Percentiles rank a stretch among this genome's conserved stretches.
Conservation (phyloP, 2,888 invertebrate species). For the Hartigia nigra region DNA sequence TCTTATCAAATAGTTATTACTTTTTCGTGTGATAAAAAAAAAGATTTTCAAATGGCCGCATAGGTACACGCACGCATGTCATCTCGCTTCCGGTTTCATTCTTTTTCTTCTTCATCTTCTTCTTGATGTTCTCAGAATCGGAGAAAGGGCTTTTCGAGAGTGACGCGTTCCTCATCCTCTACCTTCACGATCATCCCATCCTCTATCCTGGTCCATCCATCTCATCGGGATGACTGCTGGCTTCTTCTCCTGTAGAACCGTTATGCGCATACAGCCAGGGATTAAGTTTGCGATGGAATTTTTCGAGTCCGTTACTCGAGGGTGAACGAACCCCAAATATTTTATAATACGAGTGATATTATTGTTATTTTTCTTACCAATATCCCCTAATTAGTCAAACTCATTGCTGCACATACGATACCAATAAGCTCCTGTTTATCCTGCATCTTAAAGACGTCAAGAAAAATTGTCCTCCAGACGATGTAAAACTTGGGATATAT, state of each 20-base stretch:
- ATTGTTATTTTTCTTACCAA: not conserved
- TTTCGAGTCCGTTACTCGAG: conserved; percentile 1
- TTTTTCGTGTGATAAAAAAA: not conserved
- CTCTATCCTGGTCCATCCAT: not conserved
- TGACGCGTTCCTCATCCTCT: not conserved
- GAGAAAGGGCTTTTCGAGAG: not conserved
- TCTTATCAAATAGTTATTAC: not conserved
- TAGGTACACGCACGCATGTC: not conserved
- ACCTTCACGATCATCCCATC: not conserved
- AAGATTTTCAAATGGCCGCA: not conserved
- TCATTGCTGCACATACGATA: not conserved
- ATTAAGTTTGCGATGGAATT: not conserved
- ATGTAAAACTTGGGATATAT: not conserved
- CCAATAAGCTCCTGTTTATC: not conserved
- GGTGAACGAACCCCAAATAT: not conserved
- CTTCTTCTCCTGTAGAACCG: not conserved
- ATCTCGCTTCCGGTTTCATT: not conserved
- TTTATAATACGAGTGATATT: not conserved
- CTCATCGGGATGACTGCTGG: not conserved
- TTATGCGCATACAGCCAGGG: not conserved
- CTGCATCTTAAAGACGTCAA: not conserved
- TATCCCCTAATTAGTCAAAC: not conserved
- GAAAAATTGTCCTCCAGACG: not conserved
- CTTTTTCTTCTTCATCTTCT: not conserved
- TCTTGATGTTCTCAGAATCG: not conserved